phyloP scores from a whole-genome alignment of 2,888 invertebrate species.

The Rhaphigaster nebulosa region DNA sequence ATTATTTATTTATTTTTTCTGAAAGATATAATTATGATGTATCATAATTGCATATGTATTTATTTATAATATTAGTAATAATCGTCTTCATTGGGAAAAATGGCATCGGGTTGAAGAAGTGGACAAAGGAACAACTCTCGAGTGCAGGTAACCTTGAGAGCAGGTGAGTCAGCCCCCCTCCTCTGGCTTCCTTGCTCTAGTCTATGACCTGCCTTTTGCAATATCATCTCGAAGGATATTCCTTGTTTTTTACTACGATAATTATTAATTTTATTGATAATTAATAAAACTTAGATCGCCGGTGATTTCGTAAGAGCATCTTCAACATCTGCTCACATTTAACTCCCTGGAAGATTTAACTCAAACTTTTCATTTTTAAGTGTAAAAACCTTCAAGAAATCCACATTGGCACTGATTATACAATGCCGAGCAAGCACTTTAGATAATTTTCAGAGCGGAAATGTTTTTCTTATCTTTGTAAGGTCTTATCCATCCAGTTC shows the following conservation, averaged over 20 bases:
- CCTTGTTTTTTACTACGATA: not conserved
- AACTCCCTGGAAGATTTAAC: not conserved
- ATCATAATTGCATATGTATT: no score
- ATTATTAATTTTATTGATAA: not conserved
- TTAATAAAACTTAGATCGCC: not conserved
- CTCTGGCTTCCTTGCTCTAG: not conserved
- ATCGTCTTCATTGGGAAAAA: not conserved
- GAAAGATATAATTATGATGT: no score
- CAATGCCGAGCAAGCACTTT: not conserved
- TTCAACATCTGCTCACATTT: not conserved
- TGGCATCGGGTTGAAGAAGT: not conserved
- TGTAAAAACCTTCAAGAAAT: not conserved
- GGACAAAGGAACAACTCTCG: not conserved
- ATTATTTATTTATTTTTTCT: no score
- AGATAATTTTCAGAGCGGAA: slow-evolving; percentile 12
- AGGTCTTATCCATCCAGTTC: not conserved
- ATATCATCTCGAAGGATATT: not conserved
- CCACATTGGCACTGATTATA: not conserved
- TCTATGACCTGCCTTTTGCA: not conserved
- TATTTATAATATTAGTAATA: no score
- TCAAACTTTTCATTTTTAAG: not conserved
- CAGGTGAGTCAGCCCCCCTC: slow-evolving; percentile 13
- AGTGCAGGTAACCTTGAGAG: not conserved
- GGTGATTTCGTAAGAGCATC: not conserved
- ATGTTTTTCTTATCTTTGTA: not conserved